phyloP scores from a whole-genome alignment of 2,888 invertebrate species.

The Tolmerus cingulatus region DNA sequence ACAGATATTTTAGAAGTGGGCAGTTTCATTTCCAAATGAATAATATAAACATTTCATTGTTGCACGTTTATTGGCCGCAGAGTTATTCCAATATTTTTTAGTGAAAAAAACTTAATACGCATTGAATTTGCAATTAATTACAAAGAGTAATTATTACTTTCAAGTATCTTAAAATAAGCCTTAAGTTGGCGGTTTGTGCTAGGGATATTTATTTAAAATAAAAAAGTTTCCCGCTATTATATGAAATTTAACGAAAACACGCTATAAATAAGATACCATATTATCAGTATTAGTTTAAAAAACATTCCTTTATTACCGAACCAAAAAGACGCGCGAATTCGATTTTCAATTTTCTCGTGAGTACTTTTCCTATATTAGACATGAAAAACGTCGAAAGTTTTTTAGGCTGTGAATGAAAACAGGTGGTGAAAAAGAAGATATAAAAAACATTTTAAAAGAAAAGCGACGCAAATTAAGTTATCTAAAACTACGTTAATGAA shows the following conservation, averaged over 20 bases:
- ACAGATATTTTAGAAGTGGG: background rate
- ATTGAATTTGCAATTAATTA: background rate
- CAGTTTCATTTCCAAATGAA: too few species aligned
- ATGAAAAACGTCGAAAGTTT: constrained; percentile 12
- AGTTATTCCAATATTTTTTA: background rate
- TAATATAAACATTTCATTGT: background rate
- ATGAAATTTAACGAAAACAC: background rate
- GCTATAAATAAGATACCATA: background rate
- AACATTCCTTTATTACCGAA: background rate
- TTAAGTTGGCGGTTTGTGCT: background rate
- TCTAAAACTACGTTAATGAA: background rate
- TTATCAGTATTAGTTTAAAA: background rate
- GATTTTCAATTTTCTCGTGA: background rate
- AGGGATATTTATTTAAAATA: background rate
- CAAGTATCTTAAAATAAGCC: background rate
- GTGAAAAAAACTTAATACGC: background rate
- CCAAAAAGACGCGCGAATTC: constrained; percentile 28
- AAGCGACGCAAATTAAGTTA: background rate
- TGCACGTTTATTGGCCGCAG: background rate
- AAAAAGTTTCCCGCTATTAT: background rate
- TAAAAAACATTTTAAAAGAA: background rate
- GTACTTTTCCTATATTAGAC: background rate
- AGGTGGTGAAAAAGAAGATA: background rate
- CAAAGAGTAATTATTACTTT: background rate
- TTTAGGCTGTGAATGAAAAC: constrained; percentile 43